Conservation (phyloP, 1,140 invertebrate species). For the Asobara japonica region DNA sequence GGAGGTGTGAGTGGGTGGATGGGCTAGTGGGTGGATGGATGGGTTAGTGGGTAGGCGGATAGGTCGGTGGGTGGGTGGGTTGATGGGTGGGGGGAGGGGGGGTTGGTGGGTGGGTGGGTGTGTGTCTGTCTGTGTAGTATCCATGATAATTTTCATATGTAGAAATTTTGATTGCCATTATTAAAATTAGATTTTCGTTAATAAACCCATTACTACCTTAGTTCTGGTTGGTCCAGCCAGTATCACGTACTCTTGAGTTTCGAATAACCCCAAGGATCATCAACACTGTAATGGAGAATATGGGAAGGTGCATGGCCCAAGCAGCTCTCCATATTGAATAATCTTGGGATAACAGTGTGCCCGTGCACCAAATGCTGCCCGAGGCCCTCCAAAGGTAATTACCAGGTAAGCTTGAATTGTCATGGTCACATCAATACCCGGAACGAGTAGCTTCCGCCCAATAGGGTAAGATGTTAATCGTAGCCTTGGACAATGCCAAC, state of each 20-base stretch:
- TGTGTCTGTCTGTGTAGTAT: too few species aligned
- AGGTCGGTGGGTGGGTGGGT: too few species aligned
- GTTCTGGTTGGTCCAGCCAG: too few species aligned
- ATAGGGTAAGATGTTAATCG: background rate
- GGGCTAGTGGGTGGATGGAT: too few species aligned
- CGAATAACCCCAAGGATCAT: background rate
- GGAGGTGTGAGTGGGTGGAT: too few species aligned
- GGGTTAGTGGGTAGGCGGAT: too few species aligned
- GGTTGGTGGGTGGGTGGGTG: too few species aligned
- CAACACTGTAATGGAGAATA: background rate
- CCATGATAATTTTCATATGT: too few species aligned
- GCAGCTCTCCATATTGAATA: background rate
- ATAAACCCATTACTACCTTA: too few species aligned
- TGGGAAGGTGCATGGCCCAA: background rate
- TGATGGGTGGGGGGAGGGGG: too few species aligned
- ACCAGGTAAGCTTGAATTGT: slow-evolving; percentile 23
- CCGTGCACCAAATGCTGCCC: background rate
- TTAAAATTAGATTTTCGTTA: too few species aligned
- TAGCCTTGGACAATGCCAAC: slow-evolving; percentile 5
- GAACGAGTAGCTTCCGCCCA: background rate
- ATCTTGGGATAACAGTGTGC: background rate
- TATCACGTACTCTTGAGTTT: background rate
- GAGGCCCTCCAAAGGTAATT: slow-evolving; percentile 24
- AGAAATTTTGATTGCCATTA: too few species aligned
- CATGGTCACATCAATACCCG: slow-evolving; percentile 37